Conservation (phyloP, 2,797 vertebrate genomes). For the Sebastes nivosus region DNA sequence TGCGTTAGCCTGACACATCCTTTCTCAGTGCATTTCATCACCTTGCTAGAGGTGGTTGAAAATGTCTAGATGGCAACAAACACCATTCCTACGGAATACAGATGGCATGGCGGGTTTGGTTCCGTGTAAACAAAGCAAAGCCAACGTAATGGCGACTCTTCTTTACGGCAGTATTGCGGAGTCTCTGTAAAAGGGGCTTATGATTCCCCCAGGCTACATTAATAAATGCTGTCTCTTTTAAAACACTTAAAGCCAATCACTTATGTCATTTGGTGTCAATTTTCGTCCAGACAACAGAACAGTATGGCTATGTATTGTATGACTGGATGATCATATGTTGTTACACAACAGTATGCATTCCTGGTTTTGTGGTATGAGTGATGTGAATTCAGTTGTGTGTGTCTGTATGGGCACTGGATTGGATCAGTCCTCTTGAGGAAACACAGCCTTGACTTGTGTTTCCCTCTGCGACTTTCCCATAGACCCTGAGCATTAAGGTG, state of each 20-base stretch:
- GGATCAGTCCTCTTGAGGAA: background rate
- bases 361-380: background rate
- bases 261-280: background rate
- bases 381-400: background rate
- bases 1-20: background rate
- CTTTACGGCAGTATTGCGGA: no score
- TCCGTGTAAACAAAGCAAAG: no score
- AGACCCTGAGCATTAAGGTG: conserved; percentile 21
- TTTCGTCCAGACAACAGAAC: background rate
- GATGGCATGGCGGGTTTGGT: background rate
- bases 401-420: background rate
- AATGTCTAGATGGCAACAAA: conserved; percentile 5
- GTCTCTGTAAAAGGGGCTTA: no score
- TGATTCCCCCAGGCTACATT: no score
- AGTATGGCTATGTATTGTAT: background rate
- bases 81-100: background rate
- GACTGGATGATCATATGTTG: background rate
- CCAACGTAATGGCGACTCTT: no score
- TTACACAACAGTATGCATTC: background rate
- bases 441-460: conserved; percentile 1
- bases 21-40: conserved; percentile 19
- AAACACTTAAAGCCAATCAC: background rate
- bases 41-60: background rate
- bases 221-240: no score
- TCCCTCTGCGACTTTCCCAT: conserved; percentile 23